Evolutionary conservation across 2,797 vertebrate species (phyloP), one percentile per base, ranked within the genome.

Genomic region (Manis pentadactyla): DNA sequence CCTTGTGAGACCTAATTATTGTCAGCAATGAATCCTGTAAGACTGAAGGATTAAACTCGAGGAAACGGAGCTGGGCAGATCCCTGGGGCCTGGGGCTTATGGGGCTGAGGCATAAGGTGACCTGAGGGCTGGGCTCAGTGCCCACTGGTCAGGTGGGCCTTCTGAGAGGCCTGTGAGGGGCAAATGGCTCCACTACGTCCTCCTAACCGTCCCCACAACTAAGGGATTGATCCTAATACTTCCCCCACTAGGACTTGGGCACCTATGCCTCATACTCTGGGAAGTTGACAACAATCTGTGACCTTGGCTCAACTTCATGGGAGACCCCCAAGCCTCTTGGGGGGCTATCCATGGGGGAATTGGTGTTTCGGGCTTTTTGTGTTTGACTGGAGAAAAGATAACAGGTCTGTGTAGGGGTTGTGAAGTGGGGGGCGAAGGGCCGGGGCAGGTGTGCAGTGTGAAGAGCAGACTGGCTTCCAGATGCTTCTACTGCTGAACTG

Each of bases 1-100:
- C 94, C 98, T 98, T 98, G 92, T 59, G 98, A 98, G 98, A 98
- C 97, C 97, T 98, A 98, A 98, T 99, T 99, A 98, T 98, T 97
- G 98, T 97, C 97, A 97, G 98, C 71, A 88, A 97, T 97, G 97
- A 98, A 97, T 98, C 98, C 98, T 97, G 95, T 97, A 98, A 97
- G 90, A 63, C 96, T 95, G 90, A 51, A 96, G 98, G 97, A 97
- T 96, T 97, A 94, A 95, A 91, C 95, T 96, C 79, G 68, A 75
- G 95, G 95, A 96, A 11, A 97, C 57, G 94, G 84, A 97, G 55
- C 53, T n/a, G 74, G 96, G 87, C 85, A 93, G 92, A 73, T 93
- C 95, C 90, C 93, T 83, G 31, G 71, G 95, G 74, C 49, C n/a
- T 1, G 7, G 0, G 71, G 64, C 57, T 84, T 25, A 39, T 4